Evolutionary conservation across 2,888 invertebrate genomes (phyloP).

Genomic region (Acleris laterana): DNA sequence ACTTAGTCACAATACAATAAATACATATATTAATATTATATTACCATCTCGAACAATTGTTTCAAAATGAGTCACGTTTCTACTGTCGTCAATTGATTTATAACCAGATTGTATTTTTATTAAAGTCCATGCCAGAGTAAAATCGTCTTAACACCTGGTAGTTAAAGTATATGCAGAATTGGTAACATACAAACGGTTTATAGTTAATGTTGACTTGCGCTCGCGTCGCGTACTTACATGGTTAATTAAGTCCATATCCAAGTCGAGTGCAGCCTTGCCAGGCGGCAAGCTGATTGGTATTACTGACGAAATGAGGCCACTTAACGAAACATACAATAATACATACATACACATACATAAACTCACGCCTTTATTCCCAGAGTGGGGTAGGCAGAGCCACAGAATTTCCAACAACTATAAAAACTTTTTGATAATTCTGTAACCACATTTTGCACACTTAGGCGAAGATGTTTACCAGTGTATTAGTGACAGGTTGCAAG

Average conservation of each 20-base stretch:
- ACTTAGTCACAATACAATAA: no score
- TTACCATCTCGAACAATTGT: slow-evolving; percentile 11
- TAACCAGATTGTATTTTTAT: slow-evolving; percentile 4
- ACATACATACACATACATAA: no score
- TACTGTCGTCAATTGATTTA: slow-evolving; percentile 10
- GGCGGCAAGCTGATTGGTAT: no score
- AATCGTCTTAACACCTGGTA: background rate
- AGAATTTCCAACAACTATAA: no score
- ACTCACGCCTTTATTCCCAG: no score
- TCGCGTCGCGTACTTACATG: slow-evolving; percentile 1
- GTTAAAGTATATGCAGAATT: background rate
- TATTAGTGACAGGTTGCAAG: no score
- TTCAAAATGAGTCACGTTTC: slow-evolving; percentile 12
- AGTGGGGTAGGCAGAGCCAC: no score
- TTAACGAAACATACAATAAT: background rate
- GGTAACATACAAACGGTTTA: background rate
- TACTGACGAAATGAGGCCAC: background rate
- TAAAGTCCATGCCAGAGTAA: background rate
- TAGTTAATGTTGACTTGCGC: slow-evolving; percentile 15
- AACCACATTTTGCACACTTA: no score
- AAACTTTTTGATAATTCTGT: no score
- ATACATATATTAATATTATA: background rate
- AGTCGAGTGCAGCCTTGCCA: background rate
- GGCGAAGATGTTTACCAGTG: no score
- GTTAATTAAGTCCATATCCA: slow-evolving; percentile 6